Conservation (phyloP, 2,113 vertebrate species). For the Equus quagga region DNA sequence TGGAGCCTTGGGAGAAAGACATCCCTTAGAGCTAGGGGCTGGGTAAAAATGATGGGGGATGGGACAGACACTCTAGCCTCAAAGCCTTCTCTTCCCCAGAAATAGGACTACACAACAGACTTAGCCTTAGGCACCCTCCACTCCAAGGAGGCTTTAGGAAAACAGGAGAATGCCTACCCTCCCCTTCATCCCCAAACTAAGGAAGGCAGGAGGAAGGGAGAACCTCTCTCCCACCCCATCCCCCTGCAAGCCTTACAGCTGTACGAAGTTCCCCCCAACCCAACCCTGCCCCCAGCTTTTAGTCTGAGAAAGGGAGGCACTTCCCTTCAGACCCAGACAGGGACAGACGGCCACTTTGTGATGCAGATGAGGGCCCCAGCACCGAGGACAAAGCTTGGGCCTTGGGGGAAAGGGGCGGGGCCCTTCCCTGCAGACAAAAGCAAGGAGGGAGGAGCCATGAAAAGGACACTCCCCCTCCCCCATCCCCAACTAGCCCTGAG, state of each 20-base stretch:
- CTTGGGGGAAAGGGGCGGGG: conserved; percentile 78
- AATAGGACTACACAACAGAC: conserved; percentile 35
- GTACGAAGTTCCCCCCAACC: conserved; percentile 26
- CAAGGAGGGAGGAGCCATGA: conserved; percentile 75
- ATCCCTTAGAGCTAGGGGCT: conserved; percentile 6
- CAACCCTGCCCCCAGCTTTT: conserved; percentile 73
- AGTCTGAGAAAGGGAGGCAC: conserved; percentile 82
- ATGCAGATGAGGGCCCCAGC: conserved; percentile 92
- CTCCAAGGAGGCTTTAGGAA: conserved; percentile 29
- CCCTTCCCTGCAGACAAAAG: conserved; percentile 73
- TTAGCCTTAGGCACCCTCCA: conserved; percentile 36
- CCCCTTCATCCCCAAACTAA: conserved; percentile 3
- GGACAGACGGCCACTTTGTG: conserved; percentile 93
- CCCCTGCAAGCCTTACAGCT: conserved; percentile 44
- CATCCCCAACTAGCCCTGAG: conserved; percentile 44
- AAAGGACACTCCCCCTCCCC: conserved; percentile 81
- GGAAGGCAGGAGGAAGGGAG: not conserved
- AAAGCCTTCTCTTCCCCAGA: conserved; percentile 13
- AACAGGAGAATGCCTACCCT: not conserved
- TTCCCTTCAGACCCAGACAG: conserved; percentile 82
- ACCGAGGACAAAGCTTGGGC: conserved; percentile 80
- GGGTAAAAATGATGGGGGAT: conserved; percentile 37
- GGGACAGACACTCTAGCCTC: conserved; percentile 9
- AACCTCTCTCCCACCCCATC: not conserved
- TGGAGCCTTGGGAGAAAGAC: conserved; percentile 49